These are phyloP conservation scores for Gymnoscopelus microlampas DNA, from an alignment of 2,797 vertebrate genomes.

Conservation along the genomic window DNA sequence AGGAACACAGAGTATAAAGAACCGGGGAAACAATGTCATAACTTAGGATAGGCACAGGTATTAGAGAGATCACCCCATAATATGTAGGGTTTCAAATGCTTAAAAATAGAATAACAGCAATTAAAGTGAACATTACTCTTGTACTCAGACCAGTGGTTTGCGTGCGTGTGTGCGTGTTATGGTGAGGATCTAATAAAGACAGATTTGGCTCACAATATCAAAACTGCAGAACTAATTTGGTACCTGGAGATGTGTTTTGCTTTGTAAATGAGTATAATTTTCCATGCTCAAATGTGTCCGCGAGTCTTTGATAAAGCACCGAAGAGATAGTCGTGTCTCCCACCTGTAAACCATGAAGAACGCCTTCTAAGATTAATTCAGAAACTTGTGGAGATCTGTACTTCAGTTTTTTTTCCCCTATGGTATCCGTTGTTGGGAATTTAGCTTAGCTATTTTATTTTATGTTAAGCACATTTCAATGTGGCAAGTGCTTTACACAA, in stretches of 20 bases:
- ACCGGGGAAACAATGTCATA: too few species aligned
- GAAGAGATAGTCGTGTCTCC: conserved; percentile 35
- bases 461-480: too few species aligned
- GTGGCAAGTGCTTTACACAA: too few species aligned
- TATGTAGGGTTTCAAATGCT: too few species aligned
- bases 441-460: not conserved
- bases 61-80: too few species aligned
- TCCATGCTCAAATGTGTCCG: conserved; percentile 22
- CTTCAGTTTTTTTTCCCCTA: too few species aligned
- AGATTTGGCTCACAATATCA: conserved; percentile 27
- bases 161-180: not conserved
- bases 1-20: too few species aligned
- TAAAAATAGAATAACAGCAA: too few species aligned
- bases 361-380: conserved; percentile 34
- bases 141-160: not conserved
- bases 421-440: conserved; percentile 15
- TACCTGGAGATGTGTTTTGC: conserved; percentile 37
- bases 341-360: conserved; percentile 33
- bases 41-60: too few species aligned
- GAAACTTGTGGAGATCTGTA: not conserved
- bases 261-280: conserved; percentile 50
- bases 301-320: conserved; percentile 50
- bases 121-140: too few species aligned
- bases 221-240: conserved; percentile 39
- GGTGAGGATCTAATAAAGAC: not conserved